A percentile compares a stretch with the other conserved stretches of the same genome.
Evolutionary conservation across 2,797 vertebrate genomes (phyloP).

Genomic region (Argyrosomus regius): DNA sequence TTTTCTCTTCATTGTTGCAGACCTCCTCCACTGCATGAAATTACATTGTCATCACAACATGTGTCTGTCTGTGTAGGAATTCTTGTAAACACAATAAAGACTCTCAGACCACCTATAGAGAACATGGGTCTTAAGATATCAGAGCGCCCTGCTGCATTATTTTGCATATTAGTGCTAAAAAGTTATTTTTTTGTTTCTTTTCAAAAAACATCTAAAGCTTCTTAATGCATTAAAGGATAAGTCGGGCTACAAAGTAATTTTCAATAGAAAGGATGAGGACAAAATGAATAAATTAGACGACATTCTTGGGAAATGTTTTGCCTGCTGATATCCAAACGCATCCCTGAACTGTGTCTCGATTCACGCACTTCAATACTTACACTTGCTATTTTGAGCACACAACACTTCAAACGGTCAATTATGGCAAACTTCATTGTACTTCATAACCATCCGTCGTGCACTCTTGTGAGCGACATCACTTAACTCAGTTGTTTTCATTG

Average conservation of each 20-base stretch:
- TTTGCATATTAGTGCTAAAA: constrained; percentile 24
- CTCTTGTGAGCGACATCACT: no score
- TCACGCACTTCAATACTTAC: no score
- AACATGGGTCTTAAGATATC: background rate
- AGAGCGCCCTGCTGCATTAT: constrained; percentile 2
- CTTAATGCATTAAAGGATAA: background rate
- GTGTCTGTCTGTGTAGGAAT: background rate
- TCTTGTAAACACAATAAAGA: constrained; percentile 19
- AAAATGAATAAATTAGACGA: background rate
- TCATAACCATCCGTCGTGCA: no score
- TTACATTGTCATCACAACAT: constrained; percentile 11
- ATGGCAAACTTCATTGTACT: no score
- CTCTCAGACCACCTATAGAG: constrained; percentile 1
- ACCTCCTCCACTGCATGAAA: background rate
- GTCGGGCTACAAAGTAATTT: background rate
- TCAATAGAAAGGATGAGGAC: background rate
- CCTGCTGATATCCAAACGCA: background rate
- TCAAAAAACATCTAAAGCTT: background rate
- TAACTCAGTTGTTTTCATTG: no score
- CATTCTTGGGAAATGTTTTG: background rate
- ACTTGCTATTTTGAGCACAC: no score
- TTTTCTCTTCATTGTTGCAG: background rate
- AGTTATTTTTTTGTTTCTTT: background rate
- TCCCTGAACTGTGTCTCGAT: no score
- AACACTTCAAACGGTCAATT: no score